Base-by-base conservation (phyloP, 1,140 invertebrate genomes). In the Macrocentrus cingulum region DNA sequence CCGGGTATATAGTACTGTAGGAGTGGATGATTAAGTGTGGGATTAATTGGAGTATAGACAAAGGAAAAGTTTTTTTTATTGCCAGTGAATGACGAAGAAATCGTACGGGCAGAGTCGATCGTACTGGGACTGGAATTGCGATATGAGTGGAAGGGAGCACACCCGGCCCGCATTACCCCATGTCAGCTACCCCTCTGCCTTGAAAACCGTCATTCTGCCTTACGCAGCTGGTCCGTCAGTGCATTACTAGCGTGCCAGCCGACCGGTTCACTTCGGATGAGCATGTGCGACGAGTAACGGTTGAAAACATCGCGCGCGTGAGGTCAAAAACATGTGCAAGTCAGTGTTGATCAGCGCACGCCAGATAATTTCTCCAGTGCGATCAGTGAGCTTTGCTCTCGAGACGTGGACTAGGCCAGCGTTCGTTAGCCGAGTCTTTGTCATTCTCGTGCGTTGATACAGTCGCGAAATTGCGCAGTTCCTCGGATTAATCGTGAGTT, bases 401-500 rank as follows among this genome's bases (percentile, higher is more conserved):
- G 74, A 73, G 34, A 72, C 69, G 22, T 75, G 71, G 69, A 62
- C 34, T 37, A 50, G 65, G 15, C 62, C 34, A 23, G 55, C 68
- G 6, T 74, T 71, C 45, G 63, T 73, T 23, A 74, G 66, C 65
- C 75, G 51, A 44, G 64, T 65, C 9, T 22, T 73, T 22, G 56
- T 80, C 20, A 68, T 76, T n/a, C 63, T 75, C 9, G 46, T 62
- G 29, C 25, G 23, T 46, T 34, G 13, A 36, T 51, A 44, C 2
- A 18, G 20, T 2, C 15, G 20, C 29, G 25, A 51, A 20, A 29
- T 50, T 41, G 9, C 4, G n/a, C 37, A 19, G 9, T 16, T 18
- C 9, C 6, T 37, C 16, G 36, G 32, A 52, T 18, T n/a, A n/a
- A 11, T 1, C 18, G 13, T 22, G 25, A 4, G 6, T 13, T 16